These are phyloP conservation scores for Mimumesa dahlbomi DNA, from an alignment of 2,888 invertebrate species.

Conservation along the genomic window DNA sequence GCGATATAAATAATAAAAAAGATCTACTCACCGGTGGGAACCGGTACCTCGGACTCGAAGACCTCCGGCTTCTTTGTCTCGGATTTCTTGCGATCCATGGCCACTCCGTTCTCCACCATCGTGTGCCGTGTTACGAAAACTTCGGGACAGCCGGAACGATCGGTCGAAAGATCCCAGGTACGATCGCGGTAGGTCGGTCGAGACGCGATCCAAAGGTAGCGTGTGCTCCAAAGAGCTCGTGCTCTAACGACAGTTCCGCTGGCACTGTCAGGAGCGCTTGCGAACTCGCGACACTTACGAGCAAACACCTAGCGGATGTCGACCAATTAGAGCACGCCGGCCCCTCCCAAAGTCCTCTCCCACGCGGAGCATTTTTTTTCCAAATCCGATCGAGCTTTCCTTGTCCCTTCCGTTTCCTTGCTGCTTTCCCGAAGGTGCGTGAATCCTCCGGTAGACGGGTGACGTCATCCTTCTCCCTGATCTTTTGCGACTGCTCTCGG, in stretches of 20 bases:
- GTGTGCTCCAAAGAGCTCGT: slow-evolving; percentile 6
- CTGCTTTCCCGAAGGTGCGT: no score
- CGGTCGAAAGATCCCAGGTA: neutral
- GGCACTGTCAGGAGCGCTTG: slow-evolving; percentile 68
- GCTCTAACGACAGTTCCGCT: slow-evolving; percentile 59
- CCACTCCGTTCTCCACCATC: slow-evolving; percentile 68
- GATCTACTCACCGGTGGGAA: slow-evolving; percentile 63
- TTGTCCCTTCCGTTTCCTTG: no score
- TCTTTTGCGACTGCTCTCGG: no score
- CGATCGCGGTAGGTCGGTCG: neutral
- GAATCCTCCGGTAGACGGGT: no score
- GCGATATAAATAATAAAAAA: neutral
- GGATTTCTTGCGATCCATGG: slow-evolving; percentile 61
- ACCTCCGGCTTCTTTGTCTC: slow-evolving; percentile 62
- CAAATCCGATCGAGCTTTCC: neutral
- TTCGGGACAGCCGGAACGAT: neutral
- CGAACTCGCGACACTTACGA: slow-evolving; percentile 70
- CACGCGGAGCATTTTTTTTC: neutral
- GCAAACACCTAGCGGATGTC: slow-evolving; percentile 66
- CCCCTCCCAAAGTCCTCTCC: slow-evolving; percentile 27
- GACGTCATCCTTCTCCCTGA: no score
- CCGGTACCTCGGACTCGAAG: slow-evolving; percentile 62
- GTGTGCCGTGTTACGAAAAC: neutral
- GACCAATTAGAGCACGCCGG: slow-evolving; percentile 66
- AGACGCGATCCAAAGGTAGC: neutral